phyloP scores from a whole-genome alignment of 1,140 invertebrate species.

The Tribolium castaneum region DNA sequence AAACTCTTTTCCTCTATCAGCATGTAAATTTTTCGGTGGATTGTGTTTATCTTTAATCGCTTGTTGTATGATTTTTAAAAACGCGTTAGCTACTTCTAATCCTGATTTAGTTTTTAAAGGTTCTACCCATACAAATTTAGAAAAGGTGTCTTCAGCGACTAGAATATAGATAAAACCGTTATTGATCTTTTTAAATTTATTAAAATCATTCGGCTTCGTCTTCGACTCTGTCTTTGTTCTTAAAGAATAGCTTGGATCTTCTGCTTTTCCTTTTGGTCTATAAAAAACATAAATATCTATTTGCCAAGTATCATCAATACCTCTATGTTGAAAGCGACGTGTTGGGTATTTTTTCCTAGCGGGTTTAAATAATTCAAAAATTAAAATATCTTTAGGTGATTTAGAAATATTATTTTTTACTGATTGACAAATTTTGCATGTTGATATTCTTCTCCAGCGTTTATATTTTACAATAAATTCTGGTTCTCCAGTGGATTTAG shows the following conservation, averaged over 20 bases:
- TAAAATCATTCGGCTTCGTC: conserved; percentile 41
- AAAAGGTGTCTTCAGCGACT: conserved; percentile 55
- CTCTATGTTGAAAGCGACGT: conserved; percentile 26
- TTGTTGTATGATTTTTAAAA: conserved; percentile 44
- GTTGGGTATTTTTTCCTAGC: conserved; percentile 21
- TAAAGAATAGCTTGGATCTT: conserved; percentile 47
- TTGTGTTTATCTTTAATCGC: conserved; percentile 8
- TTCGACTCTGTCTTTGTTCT: conserved; percentile 40
- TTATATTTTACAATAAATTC: conserved; percentile 15
- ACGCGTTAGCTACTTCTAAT: conserved; percentile 45
- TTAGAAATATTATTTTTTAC: conserved; percentile 43
- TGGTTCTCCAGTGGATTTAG: conserved; percentile 28
- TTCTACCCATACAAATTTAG: conserved; percentile 53
- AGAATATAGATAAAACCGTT: conserved; percentile 54
- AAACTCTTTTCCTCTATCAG: conserved; percentile 59
- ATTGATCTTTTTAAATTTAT: conserved; percentile 47
- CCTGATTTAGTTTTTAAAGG: conserved; percentile 55
- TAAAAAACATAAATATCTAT: conserved; percentile 44
- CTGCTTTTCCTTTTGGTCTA: conserved; percentile 46
- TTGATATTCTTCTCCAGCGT: conserved; percentile 30
- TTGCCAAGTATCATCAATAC: conserved; percentile 44
- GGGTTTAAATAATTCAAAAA: conserved; percentile 17
- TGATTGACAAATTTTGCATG: conserved; percentile 12
- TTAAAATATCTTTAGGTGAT: conserved; percentile 23
- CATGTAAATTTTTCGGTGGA: conserved; percentile 54